Base-by-base conservation (phyloP, 2,888 invertebrate genomes). In the Agrilus mali region DNA sequence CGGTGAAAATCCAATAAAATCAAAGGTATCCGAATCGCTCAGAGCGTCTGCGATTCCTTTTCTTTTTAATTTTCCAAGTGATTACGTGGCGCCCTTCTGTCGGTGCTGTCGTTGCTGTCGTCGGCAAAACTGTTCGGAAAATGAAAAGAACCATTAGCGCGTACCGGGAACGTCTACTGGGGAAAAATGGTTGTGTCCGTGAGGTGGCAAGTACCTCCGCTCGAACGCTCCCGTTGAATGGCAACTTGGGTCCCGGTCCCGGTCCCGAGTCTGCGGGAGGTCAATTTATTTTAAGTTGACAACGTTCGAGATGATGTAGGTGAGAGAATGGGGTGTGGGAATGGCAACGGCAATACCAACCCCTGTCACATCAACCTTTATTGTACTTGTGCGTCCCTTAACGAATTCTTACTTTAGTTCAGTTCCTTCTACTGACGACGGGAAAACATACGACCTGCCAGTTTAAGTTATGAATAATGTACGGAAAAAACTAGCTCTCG, bases 241-340 rank as follows among this genome's bases (percentile, higher is more conserved):
- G 47, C 42, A 47, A 46, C 45, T 45, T 48, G 47, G 50, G 45
- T 51, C 46, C 42, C 46, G 52, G 49, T 27, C 27, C 27, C 27
- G 27, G 27, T 27, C 27, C 27, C 27, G 8, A 27, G 8, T 27
- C 27, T 50, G 46, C 46, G 52, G 51, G 51, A 52, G 52, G 52
- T 51, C 52, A 49, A 52, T 51, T 52, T 52, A 52, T 52, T 52
- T 52, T 52, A 46, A 45, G 44, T 47, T 50, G 52, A 52, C 52
- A 51, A 45, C 50, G 49, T 51, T 51, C 52, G 48, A 46, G 50
- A 50, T 47, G 50, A 51, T 47, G 52, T 48, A 49, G 48, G 49
- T 49, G 50, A 48, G 40, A 44, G 42, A 46, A 46, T 46, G 41
- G 22, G 44, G 41, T 43, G 44, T 40, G 39, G 42, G 42, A 40